Percentiles rank a stretch among this genome's conserved stretches.
Evolutionary conservation across 2,113 vertebrate genomes (phyloP).

Genomic region (Coregonus clupeaformis): DNA sequence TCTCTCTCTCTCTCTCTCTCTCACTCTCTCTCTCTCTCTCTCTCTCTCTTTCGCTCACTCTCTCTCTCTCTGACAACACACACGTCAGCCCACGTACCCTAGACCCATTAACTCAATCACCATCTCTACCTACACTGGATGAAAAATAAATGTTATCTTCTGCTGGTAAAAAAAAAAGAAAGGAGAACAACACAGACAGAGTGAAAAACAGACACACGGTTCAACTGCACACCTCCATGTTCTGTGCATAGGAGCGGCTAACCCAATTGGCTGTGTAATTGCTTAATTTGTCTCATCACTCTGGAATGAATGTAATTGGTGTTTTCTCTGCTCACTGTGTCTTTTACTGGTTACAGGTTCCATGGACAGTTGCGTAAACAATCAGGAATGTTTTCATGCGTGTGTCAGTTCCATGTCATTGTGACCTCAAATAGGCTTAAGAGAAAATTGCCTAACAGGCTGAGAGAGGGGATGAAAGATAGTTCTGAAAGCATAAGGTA

Average conservation of each 20-base stretch:
- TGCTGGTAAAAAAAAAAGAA: background rate
- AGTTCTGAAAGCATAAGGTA: background rate
- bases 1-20: conserved; percentile 37
- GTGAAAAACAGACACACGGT: conserved; percentile 16
- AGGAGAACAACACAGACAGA: background rate
- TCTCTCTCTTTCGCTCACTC: no score
- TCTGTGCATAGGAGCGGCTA: conserved; percentile 53
- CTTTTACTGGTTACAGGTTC: conserved; percentile 16
- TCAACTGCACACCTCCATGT: conserved; percentile 38
- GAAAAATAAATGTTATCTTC: conserved; percentile 20
- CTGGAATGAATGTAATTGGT: conserved; percentile 66
- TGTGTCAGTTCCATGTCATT: background rate
- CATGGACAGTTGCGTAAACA: conserved; percentile 2
- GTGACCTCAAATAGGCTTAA: conserved; percentile 26
- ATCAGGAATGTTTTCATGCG: background rate
- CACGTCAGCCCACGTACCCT: background rate
- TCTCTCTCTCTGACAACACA: background rate
- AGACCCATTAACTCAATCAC: conserved; percentile 24
- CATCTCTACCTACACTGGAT: conserved; percentile 22
- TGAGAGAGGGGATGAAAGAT: background rate
- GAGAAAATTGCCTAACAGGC: background rate
- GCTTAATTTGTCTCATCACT: conserved; percentile 75
- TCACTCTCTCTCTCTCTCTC: conserved; percentile 36
- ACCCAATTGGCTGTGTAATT: conserved; percentile 74
- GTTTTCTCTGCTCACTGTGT: conserved; percentile 46